Conservation (phyloP, 2,888 invertebrate genomes). For the Drosophila pegasa region DNA sequence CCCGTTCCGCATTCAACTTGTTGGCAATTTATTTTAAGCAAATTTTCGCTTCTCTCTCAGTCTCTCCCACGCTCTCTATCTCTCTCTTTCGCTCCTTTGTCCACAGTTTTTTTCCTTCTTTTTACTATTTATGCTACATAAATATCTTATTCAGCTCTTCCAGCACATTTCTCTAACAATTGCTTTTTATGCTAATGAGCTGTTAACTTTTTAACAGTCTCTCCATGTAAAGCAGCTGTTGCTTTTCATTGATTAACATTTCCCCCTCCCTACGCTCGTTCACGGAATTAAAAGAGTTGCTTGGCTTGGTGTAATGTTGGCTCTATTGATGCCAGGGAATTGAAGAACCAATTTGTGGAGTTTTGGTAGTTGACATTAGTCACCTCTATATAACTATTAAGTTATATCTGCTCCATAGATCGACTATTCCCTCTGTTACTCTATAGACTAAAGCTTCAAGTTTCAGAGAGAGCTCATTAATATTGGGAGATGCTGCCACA, state of each 20-base stretch:
- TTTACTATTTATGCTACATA: not conserved
- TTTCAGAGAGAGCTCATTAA: too few species aligned
- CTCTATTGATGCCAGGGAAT: not conserved
- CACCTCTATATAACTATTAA: too few species aligned
- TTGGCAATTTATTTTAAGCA: not conserved
- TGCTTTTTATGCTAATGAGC: conserved; percentile 6
- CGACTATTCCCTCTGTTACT: too few species aligned
- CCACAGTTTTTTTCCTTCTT: not conserved
- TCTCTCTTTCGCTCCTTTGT: not conserved
- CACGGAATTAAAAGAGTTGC: not conserved
- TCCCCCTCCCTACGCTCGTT: not conserved
- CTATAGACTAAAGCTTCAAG: too few species aligned
- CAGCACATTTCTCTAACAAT: not conserved
- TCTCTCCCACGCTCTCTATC: not conserved
- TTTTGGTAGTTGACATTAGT: too few species aligned
- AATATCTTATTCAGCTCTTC: conserved; percentile 2
- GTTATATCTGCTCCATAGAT: too few species aligned
- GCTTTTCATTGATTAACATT: conserved; percentile 5
- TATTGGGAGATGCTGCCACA: too few species aligned
- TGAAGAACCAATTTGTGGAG: too few species aligned
- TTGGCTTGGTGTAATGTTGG: not conserved
- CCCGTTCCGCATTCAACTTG: too few species aligned
- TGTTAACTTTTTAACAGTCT: conserved; percentile 11
- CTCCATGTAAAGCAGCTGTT: not conserved
- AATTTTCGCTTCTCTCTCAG: not conserved